phyloP scores from a whole-genome alignment of 2,797 vertebrate genomes.

The Synaphobranchus kaupii region DNA sequence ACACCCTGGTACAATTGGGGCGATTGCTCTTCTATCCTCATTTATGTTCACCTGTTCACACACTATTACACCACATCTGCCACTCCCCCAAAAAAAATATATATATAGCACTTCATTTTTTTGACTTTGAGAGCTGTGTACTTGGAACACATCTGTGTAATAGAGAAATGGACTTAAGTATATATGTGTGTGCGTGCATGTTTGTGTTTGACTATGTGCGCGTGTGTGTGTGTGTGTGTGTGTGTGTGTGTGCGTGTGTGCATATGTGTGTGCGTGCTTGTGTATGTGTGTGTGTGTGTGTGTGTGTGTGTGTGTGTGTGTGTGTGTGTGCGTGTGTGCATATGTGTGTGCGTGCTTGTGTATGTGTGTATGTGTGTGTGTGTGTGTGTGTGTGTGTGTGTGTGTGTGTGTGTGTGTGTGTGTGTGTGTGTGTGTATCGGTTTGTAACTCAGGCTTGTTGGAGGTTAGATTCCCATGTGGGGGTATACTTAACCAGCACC shows the following conservation, averaged over 20 bases:
- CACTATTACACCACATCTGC: background rate
- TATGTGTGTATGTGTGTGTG: background rate
- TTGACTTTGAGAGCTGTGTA: background rate
- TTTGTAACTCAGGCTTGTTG: background rate
- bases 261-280: background rate
- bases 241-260: background rate
- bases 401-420: background rate
- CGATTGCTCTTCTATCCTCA: background rate
- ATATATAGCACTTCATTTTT: background rate
- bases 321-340: background rate
- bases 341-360: background rate
- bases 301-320: background rate
- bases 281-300: background rate
- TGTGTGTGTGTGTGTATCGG: too few relatives aligned
- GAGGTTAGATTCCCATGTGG: background rate
- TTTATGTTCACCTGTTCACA: background rate
- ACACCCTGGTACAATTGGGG: background rate
- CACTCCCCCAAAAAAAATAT: background rate
- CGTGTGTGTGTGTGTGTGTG: background rate
- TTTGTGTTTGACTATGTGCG: background rate
- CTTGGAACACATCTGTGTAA: background rate
- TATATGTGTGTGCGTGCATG: background rate
- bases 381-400: background rate
- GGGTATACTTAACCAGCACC: background rate
- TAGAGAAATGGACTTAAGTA: background rate